phyloP scores from a whole-genome alignment of 2,888 invertebrate species.

The Axea sp. region DNA sequence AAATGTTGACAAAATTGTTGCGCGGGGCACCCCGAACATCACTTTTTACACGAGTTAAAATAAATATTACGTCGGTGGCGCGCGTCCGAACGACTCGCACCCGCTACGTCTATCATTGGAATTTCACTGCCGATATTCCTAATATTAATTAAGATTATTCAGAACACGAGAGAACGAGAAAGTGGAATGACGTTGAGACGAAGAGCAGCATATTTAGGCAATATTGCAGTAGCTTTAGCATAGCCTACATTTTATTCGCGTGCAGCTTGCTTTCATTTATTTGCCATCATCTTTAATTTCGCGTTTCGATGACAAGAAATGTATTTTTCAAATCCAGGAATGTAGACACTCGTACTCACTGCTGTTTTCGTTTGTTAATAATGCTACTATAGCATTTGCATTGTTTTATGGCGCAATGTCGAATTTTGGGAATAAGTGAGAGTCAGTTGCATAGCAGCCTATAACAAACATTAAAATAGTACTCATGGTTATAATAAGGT shows the following conservation, averaged over 20 bases:
- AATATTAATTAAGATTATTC: constrained; percentile 70
- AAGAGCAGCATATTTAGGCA: constrained; percentile 69
- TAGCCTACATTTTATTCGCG: constrained; percentile 71
- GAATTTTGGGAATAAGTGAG: constrained; percentile 26
- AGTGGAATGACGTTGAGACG: constrained; percentile 50
- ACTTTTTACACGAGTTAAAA: constrained; percentile 57
- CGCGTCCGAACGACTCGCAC: constrained; percentile 61
- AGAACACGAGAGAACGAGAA: constrained; percentile 60
- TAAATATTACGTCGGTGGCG: constrained; percentile 60
- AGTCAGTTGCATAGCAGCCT: constrained; percentile 47
- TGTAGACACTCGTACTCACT: constrained; percentile 1
- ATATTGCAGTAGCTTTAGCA: constrained; percentile 72
- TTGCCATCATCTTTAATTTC: constrained; percentile 1
- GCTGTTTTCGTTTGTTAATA: constrained; percentile 7
- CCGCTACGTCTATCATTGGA: constrained; percentile 78
- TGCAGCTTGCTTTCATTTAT: constrained; percentile 71
- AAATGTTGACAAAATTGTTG: constrained; percentile 64
- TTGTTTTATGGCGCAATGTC: background rate
- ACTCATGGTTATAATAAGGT: constrained; percentile 48
- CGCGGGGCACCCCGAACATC: constrained; percentile 74
- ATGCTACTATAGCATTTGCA: constrained; percentile 3
- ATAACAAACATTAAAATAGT: constrained; percentile 53
- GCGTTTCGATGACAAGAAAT: background rate
- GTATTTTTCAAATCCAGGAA: constrained; percentile 9
- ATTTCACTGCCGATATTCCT: constrained; percentile 80